Base-by-base conservation (phyloP, 2,797 vertebrate species). In the Arctocebus calabarensis region DNA sequence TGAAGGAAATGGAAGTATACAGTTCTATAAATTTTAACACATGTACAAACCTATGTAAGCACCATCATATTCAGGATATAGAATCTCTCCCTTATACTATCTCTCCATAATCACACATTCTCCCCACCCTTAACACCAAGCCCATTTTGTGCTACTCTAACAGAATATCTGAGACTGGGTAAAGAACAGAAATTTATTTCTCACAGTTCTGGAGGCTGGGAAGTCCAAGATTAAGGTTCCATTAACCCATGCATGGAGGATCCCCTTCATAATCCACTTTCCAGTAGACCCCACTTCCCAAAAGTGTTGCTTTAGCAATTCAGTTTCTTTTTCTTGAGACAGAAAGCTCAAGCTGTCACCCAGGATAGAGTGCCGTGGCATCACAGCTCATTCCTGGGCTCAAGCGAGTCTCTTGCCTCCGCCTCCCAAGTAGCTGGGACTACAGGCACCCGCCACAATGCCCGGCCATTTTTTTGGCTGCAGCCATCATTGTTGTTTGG, bases 11-110 rank as follows among this genome's bases (percentile, higher is more conserved):
- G 27, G 71, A 23, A 77, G 7, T n/a, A 86, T 77, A 81, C 5
- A 93, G 59, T 55, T 93, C 48, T 79, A 91, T 74, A n/a, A 90
- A 86, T 90, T 92, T 79, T 48, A 62, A 73, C n/a, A 74, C 23
- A 43, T 61, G 20, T 73, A 75, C 91, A 85, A 87, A 77, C 43
- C 9, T 62, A n/a, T 61, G 3, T 83, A 66, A 93, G 27, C 2
- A 83, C 22, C 55, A 85, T 19, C 55, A 86, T 11, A 68, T 20
- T 88, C 64, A 81, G 4, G 9, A 85, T 29, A 75, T 20, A 81
- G 8, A 84, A 88, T 12, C n/a, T n/a, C 14, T 45, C 57, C 70
- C 64, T 83, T 27, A 23, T 40, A 10, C 32, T 86, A 11, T 48
- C 19, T 88, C 64, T 83, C 70, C 45, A 48, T 16, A 59, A 27